Conservation (phyloP, 2,888 invertebrate species). For the Agriotes lineatus region DNA sequence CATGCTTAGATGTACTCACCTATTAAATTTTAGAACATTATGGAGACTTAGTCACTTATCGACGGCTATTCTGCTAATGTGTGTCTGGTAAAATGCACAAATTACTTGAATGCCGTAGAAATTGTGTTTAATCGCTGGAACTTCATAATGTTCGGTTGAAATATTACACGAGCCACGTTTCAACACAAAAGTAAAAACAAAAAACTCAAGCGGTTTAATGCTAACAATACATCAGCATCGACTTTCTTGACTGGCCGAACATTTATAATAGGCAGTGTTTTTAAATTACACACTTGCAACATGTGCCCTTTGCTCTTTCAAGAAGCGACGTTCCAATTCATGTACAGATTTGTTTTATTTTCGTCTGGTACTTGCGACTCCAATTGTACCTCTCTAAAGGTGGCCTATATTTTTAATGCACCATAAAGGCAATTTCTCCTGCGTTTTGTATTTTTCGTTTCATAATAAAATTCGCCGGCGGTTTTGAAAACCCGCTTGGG, state of each 20-base stretch:
- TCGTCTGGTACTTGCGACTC: constrained; percentile 47
- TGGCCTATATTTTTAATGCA: constrained; percentile 50
- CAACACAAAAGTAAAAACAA: constrained; percentile 16
- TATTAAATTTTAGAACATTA: too few species aligned
- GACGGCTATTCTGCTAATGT: not conserved
- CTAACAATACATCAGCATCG: constrained; percentile 35
- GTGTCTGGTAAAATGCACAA: not conserved
- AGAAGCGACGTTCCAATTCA: constrained; percentile 48
- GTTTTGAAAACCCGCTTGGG: too few species aligned
- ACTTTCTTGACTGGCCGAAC: constrained; percentile 35
- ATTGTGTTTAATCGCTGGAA: not conserved
- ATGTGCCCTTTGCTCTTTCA: constrained; percentile 50
- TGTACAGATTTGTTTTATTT: constrained; percentile 49
- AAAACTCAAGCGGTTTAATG: constrained; percentile 20
- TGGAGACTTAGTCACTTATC: too few species aligned
- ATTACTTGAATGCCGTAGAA: not conserved
- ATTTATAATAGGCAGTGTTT: constrained; percentile 34
- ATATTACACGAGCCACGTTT: constrained; percentile 8
- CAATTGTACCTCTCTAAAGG: constrained; percentile 51
- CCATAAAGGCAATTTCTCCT: constrained; percentile 49
- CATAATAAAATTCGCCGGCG: constrained; percentile 7
- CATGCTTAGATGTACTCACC: too few species aligned
- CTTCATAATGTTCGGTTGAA: constrained; percentile 13
- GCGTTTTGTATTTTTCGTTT: constrained; percentile 37
- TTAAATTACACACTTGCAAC: constrained; percentile 40